These are phyloP conservation scores for Lepeophtheirus nordmannii DNA, from an alignment of 2,888 invertebrate species.

Conservation along the genomic window DNA sequence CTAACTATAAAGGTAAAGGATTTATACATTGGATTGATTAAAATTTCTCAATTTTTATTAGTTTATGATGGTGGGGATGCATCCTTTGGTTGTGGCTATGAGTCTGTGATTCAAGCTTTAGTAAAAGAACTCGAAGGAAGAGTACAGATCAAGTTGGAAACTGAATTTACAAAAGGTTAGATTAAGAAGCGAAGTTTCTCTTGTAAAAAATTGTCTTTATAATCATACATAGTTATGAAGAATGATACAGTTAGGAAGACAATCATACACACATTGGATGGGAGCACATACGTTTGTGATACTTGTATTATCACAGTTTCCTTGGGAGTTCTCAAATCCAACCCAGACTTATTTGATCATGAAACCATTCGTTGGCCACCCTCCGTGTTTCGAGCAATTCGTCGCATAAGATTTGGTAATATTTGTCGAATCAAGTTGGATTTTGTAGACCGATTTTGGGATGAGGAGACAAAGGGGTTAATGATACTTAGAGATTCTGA, in stretches of 20 bases:
- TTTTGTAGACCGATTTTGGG: not conserved
- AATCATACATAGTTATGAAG: not conserved
- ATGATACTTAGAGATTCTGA: slow-evolving; percentile 8
- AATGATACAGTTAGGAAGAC: not conserved
- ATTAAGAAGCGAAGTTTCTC: not conserved
- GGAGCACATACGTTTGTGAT: not conserved
- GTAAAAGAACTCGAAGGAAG: not conserved
- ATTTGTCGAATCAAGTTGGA: slow-evolving; percentile 2
- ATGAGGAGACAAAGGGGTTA: not conserved
- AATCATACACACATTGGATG: not conserved
- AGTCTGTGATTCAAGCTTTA: not conserved
- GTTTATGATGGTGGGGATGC: not conserved
- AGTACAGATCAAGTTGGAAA: not conserved
- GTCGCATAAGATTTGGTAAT: not conserved
- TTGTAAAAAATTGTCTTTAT: not conserved
- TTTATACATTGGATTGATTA: not conserved
- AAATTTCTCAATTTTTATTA: not conserved
- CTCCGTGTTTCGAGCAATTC: not conserved
- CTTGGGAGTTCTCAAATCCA: not conserved
- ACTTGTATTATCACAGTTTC: not conserved
- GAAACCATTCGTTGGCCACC: not conserved
- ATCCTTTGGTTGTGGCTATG: not conserved
- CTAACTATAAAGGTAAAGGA: not conserved
- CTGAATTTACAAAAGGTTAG: not conserved
- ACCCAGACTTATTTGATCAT: not conserved